phyloP scores from a whole-genome alignment of 2,888 invertebrate species.

The Nebria brevicollis region DNA sequence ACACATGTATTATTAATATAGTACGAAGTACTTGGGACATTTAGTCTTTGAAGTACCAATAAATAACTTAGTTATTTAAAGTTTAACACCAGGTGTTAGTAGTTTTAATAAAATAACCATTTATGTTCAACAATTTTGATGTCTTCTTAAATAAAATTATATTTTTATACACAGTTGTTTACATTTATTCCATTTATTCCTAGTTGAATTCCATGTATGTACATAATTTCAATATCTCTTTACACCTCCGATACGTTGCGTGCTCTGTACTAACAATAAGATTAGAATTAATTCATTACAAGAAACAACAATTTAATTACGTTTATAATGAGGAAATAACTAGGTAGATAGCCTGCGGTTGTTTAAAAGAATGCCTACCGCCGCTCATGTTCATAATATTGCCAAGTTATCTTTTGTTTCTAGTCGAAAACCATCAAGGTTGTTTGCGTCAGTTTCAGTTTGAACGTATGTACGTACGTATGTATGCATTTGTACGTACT shows the following conservation, averaged over 20 bases:
- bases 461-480: not conserved
- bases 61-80: not conserved
- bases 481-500: not conserved
- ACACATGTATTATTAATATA: not conserved
- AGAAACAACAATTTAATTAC: conserved; percentile 4
- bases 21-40: not conserved
- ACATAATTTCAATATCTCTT: not conserved
- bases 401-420: conserved; percentile 17
- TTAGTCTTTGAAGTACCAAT: no score
- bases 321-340: conserved; percentile 37
- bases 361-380: conserved; percentile 19
- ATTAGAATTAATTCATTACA: not conserved
- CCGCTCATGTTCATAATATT: conserved; percentile 24
- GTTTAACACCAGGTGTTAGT: not conserved
- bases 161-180: not conserved
- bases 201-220: not conserved
- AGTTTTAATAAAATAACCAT: not conserved
- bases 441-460: conserved; percentile 17
- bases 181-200: not conserved
- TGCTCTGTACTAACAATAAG: not conserved
- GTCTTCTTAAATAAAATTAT: not conserved
- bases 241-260: not conserved
- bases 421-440: conserved; percentile 16
- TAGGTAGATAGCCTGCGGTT: conserved; percentile 20
- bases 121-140: not conserved